phyloP scores from a whole-genome alignment of 92 coral and sea anemone genomes.

The Siderastrea siderea region DNA sequence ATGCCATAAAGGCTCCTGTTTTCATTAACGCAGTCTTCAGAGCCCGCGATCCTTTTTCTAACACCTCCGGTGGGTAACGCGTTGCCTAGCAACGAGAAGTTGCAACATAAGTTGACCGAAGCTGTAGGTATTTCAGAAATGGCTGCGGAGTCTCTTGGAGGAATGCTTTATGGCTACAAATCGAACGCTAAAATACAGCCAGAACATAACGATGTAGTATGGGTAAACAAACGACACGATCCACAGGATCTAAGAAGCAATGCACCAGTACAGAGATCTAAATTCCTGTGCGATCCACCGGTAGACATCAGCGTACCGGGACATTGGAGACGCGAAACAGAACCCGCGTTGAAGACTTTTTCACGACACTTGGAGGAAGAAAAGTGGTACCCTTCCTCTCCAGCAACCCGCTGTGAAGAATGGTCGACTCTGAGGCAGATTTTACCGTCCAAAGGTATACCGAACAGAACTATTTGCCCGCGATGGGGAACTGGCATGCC shows the following conservation, averaged over 20 bases:
- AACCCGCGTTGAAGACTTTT: constrained; percentile 85
- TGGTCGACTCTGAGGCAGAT: constrained; percentile 97
- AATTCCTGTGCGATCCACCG: constrained; percentile 76
- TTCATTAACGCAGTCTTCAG: too few species aligned
- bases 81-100: constrained; percentile 68
- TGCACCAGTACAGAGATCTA: constrained; percentile 95
- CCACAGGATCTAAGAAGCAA: constrained; percentile 94
- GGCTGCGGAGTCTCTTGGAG: constrained; percentile 97
- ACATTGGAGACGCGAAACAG: constrained; percentile 88
- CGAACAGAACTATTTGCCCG: constrained; percentile 73
- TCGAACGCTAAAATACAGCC: constrained; percentile 65
- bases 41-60: not conserved
- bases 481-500: constrained; percentile 95
- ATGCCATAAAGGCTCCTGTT: too few species aligned
- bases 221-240: constrained; percentile 95
- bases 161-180: constrained; percentile 83
- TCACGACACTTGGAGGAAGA: constrained; percentile 92
- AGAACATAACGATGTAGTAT: constrained; percentile 79
- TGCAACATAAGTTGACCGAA: not conserved
- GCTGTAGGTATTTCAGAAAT: constrained; percentile 26
- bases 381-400: constrained; percentile 88
- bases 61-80: constrained; percentile 7
- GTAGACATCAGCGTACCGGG: constrained; percentile 54
- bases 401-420: constrained; percentile 94
- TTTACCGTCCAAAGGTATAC: constrained; percentile 91